A percentile compares a stretch with the other conserved stretches of the same genome.
Evolutionary conservation across 2,113 vertebrate genomes (phyloP).

Genomic region (Antigone vipio): DNA sequence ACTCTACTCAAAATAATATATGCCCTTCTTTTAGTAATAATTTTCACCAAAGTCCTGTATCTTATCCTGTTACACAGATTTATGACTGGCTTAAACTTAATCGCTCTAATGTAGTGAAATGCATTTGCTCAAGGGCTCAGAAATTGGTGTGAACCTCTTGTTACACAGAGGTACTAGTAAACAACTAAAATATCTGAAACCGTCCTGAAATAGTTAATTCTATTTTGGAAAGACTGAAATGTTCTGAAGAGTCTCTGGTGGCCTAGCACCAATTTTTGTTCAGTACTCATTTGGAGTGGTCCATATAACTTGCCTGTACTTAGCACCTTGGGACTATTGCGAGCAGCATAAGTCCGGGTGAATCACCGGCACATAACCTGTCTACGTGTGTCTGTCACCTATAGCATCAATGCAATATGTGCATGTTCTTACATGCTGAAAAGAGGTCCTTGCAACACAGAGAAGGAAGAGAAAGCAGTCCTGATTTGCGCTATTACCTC

Average conservation of each 20-base stretch:
- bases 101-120: neutral
- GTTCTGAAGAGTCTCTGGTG: neutral
- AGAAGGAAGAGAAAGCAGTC: slow-evolving; percentile 7
- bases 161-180: neutral
- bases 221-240: neutral
- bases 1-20: neutral
- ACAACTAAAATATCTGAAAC: neutral
- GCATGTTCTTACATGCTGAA: neutral
- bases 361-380: neutral
- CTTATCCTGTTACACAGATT: neutral
- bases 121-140: neutral
- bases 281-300: neutral
- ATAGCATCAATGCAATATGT: neutral
- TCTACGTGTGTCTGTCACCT: neutral
- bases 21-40: neutral
- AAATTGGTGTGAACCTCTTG: neutral
- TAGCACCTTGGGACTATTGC: neutral
- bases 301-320: neutral
- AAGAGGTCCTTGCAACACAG: neutral
- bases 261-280: neutral
- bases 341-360: neutral
- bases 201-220: neutral
- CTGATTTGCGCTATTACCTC: slow-evolving; percentile 54
- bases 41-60: neutral
- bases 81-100: neutral